These are phyloP conservation scores for Akabosia matsudoensis DNA, from an alignment of 1,140 invertebrate genomes.

Conservation along the genomic window DNA sequence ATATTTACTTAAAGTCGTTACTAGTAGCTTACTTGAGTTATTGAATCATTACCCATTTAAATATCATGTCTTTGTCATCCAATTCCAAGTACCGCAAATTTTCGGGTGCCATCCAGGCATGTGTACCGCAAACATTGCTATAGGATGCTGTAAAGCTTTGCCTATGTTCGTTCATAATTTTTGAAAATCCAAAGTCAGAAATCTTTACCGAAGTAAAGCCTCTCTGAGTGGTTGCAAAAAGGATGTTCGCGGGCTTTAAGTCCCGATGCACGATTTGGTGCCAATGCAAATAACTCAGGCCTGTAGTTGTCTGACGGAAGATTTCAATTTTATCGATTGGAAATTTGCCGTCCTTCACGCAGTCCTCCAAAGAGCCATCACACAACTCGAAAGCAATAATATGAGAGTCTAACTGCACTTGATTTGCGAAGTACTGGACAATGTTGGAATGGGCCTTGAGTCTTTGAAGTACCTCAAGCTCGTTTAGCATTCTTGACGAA, in stretches of 20 bases:
- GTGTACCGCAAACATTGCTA: no score
- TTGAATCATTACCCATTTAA: no score
- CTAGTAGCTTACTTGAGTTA: no score
- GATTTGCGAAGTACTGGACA: not conserved
- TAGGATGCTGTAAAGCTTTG: no score
- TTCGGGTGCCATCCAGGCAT: no score
- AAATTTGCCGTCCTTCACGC: not conserved
- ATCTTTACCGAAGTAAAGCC: not conserved
- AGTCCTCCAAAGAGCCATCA: not conserved
- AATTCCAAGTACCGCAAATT: no score
- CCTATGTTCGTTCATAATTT: not conserved
- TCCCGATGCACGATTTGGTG: not conserved
- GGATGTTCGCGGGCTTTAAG: not conserved
- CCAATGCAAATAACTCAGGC: not conserved
- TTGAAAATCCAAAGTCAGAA: not conserved
- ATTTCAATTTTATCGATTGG: not conserved
- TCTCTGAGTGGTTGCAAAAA: not conserved
- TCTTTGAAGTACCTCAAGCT: not conserved
- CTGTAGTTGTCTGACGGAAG: not conserved
- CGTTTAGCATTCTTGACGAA: no score
- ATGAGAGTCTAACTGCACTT: not conserved
- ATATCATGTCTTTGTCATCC: no score
- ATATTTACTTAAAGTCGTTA: no score
- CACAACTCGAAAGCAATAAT: not conserved
- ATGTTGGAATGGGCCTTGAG: not conserved